Base-by-base conservation (phyloP, 92 coral and sea anemone species). In the Scolanthus callimorphus region DNA sequence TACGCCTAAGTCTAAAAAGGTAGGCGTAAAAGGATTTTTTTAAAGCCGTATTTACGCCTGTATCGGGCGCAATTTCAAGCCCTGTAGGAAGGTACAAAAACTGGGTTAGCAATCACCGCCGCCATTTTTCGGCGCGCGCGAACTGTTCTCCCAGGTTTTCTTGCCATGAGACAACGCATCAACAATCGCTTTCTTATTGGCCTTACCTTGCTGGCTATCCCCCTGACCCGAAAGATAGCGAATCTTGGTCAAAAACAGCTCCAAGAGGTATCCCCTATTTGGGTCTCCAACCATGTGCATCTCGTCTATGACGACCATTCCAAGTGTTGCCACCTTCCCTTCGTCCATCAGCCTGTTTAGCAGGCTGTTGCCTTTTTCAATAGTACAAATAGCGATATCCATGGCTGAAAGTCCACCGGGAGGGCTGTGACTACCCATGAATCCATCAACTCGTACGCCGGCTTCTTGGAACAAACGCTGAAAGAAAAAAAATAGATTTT, bases 321-420 rank as follows among this genome's bases (percentile, higher is more conserved):
- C 99, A 15, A 94, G 73, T 25, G 89, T 76, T 12, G 85, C 64
- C 21, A 73, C 82, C 63, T 85, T 85, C 11, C 80, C 79, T 55
- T 85, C 94, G 51, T 94, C 99, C 90, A 94, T 55, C 51, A 94
- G 70, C 4, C 90, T 83, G 64, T 94, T 94, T 26, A 94, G 82
- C 23, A 94, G 78, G 58, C 99, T 83, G 74, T 94, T 94, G 29
- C 96, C 99, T 59, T 94, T 94, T 79, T 94, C 99, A 27, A 94
- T 94, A 13, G 99, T 94, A 51, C 99, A 94, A 45, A 94, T 96
- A 30, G 99, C 99, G 53, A 94, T 69, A 39, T 94, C 99, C 4
- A 89, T 82, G 0, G 88, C 81, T 24, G 70, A 67, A 31, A 94
- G 81, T 11, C 99, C 99, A 28, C 96, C 88, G 0, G 96, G 61